Evolutionary conservation across 1,140 invertebrate species (phyloP), one percentile per base, ranked within the genome.

Genomic region (Mesaphorura yosii): DNA sequence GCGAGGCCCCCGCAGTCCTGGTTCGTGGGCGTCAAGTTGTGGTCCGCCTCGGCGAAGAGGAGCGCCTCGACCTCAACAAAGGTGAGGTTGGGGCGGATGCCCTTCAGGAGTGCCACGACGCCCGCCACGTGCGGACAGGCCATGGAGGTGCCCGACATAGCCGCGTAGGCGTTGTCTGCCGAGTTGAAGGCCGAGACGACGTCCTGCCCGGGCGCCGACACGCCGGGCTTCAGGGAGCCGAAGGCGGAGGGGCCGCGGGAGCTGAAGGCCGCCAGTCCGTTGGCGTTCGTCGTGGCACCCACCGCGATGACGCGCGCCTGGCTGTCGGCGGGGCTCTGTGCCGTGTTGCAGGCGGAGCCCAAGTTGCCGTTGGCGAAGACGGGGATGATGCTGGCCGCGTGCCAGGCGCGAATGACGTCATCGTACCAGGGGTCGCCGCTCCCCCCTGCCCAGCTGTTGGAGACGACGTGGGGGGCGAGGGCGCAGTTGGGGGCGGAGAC

Each of bases 401-500:
- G 34, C 48, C 48, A 50, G 17, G 48, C 34, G 7, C 15, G 12
- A 22, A 39, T 39, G 34, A 28, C 20, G 31, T 12, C 22, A 39
- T 50, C 34, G n/a, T 34, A 34, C 10, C 31, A 41, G 39, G 22
- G 6, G 17, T 6, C 39, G 17, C 39, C 17, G 17, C n/a, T 10
- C n/a, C 22, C 39, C 7, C n/a, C 22, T 41, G 6, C 7, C 17
- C 6, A 41, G 17, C 22, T 41, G n/a, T 41, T 41, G 39, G 6
- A 41, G 3, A 51, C 49, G 12, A 51, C 15, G 22, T 51, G 49
- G 0, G 49, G 49, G 1, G 49, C 40, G 6, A 12, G 22, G 23
- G 6, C 27, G 17, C 48, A 50, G 26, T 50, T 25, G 4, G 34
- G 20, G 28, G 20, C 28, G 5, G 7, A 12, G n/a, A n/a, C n/a